Base-by-base conservation (phyloP, 2,888 invertebrate species). In the Petrolisthes manimaculis region DNA sequence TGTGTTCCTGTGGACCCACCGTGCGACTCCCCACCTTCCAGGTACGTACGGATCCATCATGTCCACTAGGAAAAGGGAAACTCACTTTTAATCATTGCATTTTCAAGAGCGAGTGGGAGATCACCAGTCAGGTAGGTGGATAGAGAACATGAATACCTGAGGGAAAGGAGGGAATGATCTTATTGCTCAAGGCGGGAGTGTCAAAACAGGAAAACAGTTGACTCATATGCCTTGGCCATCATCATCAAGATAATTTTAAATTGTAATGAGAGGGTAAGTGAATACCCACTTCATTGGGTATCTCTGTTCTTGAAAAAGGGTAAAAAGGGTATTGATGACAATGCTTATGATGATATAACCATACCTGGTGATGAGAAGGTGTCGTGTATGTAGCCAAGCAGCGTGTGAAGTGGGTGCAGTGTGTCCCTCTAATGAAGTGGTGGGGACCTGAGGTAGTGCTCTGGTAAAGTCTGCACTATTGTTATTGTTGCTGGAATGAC, bases 1-100 rank as follows among this genome's bases (percentile, higher is more conserved):
- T 88, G 67, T 89, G 89, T 55, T 89, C 89, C 78, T 89, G 89
- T 14, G 75, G 51, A 8, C 83, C 82, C 4, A 86, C 67, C 12
- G 78, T 86, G 12, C 89, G 87, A 55, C 86, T 85, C 6, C 94
- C 93, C 79, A 93, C 92, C 79, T 92, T 92, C 95, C 95, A 95
- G 18, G 95, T 92, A 37, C 95, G 92, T 0, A 95, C 94, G 3
- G 95, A 95, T n/a, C 95, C 95, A 92, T 95, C 95, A 92, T 94
- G 94, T 0, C 94, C 95, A 92, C 94, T 94, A 92, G 14, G 92
- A 24, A 89, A 83, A 61, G 51, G 80, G 54, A 53, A 14, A 79
- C 53, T 53, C 14, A 18, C 51, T 14, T 14, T 5, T 71, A 37
- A n/a, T 37, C 3, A 75, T 54, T 21, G 55, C 21, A 12, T 75